Base-by-base conservation (phyloP, 2,797 vertebrate genomes). In the Danio aesculapii region DNA sequence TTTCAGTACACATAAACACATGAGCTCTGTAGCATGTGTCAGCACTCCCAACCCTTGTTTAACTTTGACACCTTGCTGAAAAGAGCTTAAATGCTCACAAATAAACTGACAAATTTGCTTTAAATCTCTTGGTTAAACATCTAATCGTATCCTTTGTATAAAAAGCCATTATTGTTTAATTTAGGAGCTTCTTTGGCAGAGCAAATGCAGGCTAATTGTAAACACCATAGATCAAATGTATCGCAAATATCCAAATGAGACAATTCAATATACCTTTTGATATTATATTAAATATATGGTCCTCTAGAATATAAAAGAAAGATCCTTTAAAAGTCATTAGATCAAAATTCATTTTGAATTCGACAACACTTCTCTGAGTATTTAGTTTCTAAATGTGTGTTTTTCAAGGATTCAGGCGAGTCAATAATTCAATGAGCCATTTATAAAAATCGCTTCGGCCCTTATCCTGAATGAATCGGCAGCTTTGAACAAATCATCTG, bases 151-250 rank as follows among this genome's bases (percentile, higher is more conserved):
- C 30, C 80, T 88, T 83, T 44, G 77, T 52, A 30, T 41, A 79
- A 84, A 88, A 82, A 82, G 70, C 74, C 63, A 30, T 78, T 53
- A 1, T 70, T 58, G 75, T 76, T 88, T 88, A 90, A 91, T 92
- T 91, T 91, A 82, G 83, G 83, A 86, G 87, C 81, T 83, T 82
- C 49, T 70, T 76, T 83, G 87, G 84, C 80, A 75, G 75, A 55
- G 47, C 62, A 30, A 30, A 30, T 30, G 30, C 30, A 14, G 43
- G 62, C 87, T 71, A 83, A 73, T 77, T 70, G 89, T 86, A n/a
- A n/a, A n/a, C n/a, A n/a, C n/a, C n/a, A n/a, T 75, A 70, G 83
- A 85, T 55, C 16, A 64, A 75, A 64, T 7, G 4, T 6, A 21
- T 14, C 52, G 12, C 41, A 39, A 46, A 53, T 16, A 52, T 64